Evolutionary conservation across 2,888 invertebrate species (phyloP).

Genomic region (Malthinus flaveolus): DNA sequence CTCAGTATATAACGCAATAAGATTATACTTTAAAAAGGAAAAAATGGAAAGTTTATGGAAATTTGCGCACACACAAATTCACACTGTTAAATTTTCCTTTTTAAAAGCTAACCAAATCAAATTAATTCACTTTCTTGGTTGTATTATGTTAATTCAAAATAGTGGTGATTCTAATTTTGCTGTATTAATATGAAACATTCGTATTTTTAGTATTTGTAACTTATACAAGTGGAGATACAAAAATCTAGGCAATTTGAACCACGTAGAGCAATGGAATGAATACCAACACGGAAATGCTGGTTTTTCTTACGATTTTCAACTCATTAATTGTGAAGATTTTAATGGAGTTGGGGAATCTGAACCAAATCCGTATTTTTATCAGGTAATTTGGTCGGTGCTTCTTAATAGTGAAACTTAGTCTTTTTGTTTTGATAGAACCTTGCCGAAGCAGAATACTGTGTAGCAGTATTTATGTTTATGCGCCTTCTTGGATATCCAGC

Average conservation of each 20-base stretch:
- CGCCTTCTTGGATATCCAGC: conserved; percentile 95
- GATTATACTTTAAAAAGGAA: too few species aligned
- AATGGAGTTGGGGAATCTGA: conserved; percentile 96
- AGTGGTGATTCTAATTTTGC: background rate
- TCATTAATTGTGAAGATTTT: conserved; percentile 95
- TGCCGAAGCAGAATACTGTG: conserved; percentile 92
- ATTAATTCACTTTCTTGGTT: too few species aligned
- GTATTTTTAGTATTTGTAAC: conserved; percentile 74
- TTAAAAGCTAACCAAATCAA: too few species aligned
- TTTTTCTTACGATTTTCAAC: conserved; percentile 89
- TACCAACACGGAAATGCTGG: conserved; percentile 93
- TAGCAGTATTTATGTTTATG: conserved; percentile 99
- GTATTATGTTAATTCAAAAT: too few species aligned
- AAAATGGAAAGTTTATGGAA: too few species aligned
- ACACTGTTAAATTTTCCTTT: too few species aligned
- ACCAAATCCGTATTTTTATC: conserved; percentile 98
- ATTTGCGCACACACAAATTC: too few species aligned
- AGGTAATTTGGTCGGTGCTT: conserved; percentile 60
- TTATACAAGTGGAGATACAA: conserved; percentile 97
- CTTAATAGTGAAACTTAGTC: conserved; percentile 9
- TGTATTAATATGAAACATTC: background rate
- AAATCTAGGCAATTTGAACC: conserved; percentile 89
- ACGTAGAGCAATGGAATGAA: conserved; percentile 82
- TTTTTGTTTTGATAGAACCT: conserved; percentile 64
- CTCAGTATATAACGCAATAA: too few species aligned